These are phyloP conservation scores for Chaetodon trifasciatus DNA, from an alignment of 2,797 vertebrate genomes.

Conservation along the genomic window DNA sequence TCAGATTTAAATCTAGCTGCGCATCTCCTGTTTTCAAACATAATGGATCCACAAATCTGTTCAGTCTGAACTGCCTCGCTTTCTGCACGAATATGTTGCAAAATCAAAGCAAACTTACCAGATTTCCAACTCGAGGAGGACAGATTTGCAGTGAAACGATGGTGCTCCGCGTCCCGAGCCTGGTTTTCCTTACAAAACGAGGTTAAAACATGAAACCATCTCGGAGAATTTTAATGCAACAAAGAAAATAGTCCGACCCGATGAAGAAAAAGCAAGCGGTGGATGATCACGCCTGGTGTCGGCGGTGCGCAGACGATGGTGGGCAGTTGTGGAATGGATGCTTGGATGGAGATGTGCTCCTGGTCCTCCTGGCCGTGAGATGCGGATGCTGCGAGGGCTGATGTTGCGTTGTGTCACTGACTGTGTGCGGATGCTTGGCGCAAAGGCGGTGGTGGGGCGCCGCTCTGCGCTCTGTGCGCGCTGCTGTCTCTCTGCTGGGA, in stretches of 20 bases:
- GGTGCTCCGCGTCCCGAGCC: conserved; percentile 57
- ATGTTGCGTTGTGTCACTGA: conserved; percentile 71
- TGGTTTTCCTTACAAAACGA: conserved; percentile 48
- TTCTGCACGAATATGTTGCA: neutral
- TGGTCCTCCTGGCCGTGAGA: conserved; percentile 80
- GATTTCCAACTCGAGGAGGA: conserved; percentile 51
- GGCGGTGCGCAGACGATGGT: conserved; percentile 70
- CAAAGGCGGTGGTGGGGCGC: conserved; percentile 82
- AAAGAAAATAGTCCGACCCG: conserved; percentile 63
- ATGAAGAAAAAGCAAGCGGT: conserved; percentile 17
- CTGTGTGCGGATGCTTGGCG: conserved; percentile 62
- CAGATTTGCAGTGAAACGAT: conserved; percentile 58
- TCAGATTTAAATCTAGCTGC: neutral
- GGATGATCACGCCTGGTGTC: conserved; percentile 64
- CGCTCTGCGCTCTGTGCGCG: conserved; percentile 76
- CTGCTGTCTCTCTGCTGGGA: conserved; percentile 48
- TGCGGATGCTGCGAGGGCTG: conserved; percentile 81
- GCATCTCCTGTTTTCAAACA: conserved; percentile 23
- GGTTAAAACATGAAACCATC: conserved; percentile 70
- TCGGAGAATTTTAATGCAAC: conserved; percentile 47
- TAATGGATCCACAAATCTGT: neutral
- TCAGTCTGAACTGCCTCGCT: rapidly evolving
- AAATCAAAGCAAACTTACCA: conserved; percentile 72
- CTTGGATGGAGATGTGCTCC: conserved; percentile 82
- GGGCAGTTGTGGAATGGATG: conserved; percentile 81